Base-by-base conservation (phyloP, 1,140 invertebrate genomes). In the Tetramorium alpestre region DNA sequence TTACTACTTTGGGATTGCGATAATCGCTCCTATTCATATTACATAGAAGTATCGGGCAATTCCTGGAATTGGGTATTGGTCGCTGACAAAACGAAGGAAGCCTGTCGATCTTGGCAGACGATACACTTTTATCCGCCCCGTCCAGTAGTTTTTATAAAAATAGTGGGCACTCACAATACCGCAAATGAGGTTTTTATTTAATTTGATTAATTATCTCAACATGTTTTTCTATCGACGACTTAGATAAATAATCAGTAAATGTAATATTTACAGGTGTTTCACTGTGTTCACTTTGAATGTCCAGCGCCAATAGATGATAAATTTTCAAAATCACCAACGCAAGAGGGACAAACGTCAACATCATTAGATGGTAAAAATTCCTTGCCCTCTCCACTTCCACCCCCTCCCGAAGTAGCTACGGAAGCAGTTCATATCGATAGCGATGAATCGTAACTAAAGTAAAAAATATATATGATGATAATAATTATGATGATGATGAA, bases 1-100 rank as follows among this genome's bases (percentile, higher is more conserved):
- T 96, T 99, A 92, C 95, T 99, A 62, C 96, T 99, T 72, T 99
- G 99, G 99, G 99, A 99, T 96, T 99, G 98, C 95, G 99, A 99
- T 96, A 98, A 99, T 94, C 96, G 99, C 56, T 98, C 97, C 88
- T 99, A 99, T 95, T 98, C 98, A 86, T 99, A 99, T 94, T 99
- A 98, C 93, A 97, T 99, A 51, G 99, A 99, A 96, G 98, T 99
- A 3, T 99, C 99, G 18, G 96, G 97, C n/a, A 99, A 99, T 96
- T 97, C 97, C 92, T 97, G 97, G 94, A 97, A 98, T 93, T 99
- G 99, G 99, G 97, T 97, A 90, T 96, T 98, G 90, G 97, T 99
- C 6, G 97, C 97, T 77, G 98, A 98, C 94, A 97, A 97, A 93
- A 97, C 96, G 56, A 96, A 96, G 82, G 97, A 97, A 96, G 95